Percentiles rank a stretch among this genome's conserved stretches.
phyloP scores from a whole-genome alignment of 92 coral and sea anemone genomes.

The Anthopleura xanthogrammica region DNA sequence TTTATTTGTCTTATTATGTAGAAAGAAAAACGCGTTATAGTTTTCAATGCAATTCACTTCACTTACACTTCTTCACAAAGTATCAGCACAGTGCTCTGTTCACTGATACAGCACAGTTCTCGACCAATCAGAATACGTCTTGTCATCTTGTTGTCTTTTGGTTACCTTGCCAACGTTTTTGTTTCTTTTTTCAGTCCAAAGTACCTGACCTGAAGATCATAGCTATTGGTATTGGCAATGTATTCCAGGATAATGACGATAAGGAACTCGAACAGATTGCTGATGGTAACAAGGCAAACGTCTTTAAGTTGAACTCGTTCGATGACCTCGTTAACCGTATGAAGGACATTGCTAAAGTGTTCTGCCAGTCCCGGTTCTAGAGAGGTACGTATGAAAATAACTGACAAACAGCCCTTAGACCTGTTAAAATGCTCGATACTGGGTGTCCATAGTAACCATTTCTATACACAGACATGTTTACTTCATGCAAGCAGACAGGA shows the following conservation, averaged over 20 bases:
- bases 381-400: not conserved
- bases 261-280: slow-evolving; percentile 44
- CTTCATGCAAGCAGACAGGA: too few species aligned
- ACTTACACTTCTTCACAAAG: too few species aligned
- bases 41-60: too few species aligned
- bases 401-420: too few species aligned
- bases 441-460: too few species aligned
- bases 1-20: too few species aligned
- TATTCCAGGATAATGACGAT: slow-evolving; percentile 13
- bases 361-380: slow-evolving; percentile 13
- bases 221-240: slow-evolving; percentile 50
- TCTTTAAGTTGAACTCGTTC: slow-evolving; percentile 31
- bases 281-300: slow-evolving; percentile 18
- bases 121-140: too few species aligned
- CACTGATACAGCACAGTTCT: too few species aligned
- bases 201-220: slow-evolving; percentile 13
- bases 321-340: slow-evolving; percentile 31
- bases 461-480: too few species aligned
- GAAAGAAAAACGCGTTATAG: too few species aligned
- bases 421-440: too few species aligned
- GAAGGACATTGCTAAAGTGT: slow-evolving; percentile 25
- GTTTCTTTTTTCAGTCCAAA: not conserved
- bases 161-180: not conserved
- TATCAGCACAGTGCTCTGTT: too few species aligned
- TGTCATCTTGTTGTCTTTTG: not conserved